A percentile compares a stretch with the other conserved stretches of the same genome.
phyloP scores from a whole-genome alignment of 2,113 vertebrate species.

The Oryzias celebensis region DNA sequence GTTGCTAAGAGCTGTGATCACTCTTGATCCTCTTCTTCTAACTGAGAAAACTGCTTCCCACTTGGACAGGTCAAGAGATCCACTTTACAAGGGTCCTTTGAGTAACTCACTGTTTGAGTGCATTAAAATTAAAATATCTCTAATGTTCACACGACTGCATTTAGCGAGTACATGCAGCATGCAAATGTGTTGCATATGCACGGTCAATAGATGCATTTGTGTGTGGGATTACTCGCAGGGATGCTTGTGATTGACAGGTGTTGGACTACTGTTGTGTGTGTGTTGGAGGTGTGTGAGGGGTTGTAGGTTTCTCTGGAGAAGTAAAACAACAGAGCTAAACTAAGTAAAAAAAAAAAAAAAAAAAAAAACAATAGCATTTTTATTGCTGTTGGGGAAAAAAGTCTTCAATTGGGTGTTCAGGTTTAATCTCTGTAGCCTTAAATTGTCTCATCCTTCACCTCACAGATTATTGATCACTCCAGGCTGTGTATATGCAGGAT shows the following conservation, averaged over 20 bases:
- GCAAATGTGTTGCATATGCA: no score
- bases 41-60: slow-evolving; percentile 55
- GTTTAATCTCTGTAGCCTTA: slow-evolving; percentile 45
- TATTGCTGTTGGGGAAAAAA: slow-evolving; percentile 60
- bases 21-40: slow-evolving; percentile 40
- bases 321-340: slow-evolving; percentile 15
- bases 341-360: slow-evolving; percentile 61
- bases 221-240: slow-evolving; percentile 40
- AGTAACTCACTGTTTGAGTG: slow-evolving; percentile 26
- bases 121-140: neutral
- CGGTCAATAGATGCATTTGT: slow-evolving; percentile 12
- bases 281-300: slow-evolving; percentile 6
- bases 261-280: slow-evolving; percentile 37
- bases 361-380: slow-evolving; percentile 57
- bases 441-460: slow-evolving; percentile 27
- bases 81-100: slow-evolving; percentile 30
- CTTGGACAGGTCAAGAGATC: slow-evolving; percentile 50
- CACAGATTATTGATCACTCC: slow-evolving; percentile 59
- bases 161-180: no score
- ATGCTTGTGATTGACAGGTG: slow-evolving; percentile 42
- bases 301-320: neutral
- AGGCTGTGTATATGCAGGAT: slow-evolving; percentile 37
- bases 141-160: no score
- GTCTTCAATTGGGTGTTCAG: slow-evolving; percentile 37
- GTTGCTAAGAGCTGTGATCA: slow-evolving; percentile 28